phyloP scores from a whole-genome alignment of 1,140 invertebrate species.

The Temnothorax nylanderi region DNA sequence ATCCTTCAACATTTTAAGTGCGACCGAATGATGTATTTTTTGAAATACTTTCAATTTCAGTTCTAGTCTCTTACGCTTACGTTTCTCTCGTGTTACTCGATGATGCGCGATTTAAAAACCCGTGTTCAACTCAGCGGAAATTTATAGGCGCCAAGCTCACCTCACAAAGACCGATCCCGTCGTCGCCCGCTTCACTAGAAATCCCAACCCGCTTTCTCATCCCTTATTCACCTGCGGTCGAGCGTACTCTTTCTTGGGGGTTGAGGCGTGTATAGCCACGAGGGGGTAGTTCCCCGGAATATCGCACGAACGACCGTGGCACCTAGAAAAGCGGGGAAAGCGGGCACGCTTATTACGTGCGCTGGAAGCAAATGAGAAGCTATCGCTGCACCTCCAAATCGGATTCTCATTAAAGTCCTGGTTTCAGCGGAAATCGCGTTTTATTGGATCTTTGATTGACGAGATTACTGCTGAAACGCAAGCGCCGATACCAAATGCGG shows the following conservation, averaged over 20 bases:
- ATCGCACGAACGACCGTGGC: conserved; percentile 47
- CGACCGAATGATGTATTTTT: neutral
- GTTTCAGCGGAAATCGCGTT: conserved; percentile 56
- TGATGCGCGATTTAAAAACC: conserved; percentile 47
- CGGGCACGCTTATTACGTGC: conserved; percentile 69
- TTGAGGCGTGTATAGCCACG: conserved; percentile 41
- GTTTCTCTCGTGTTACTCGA: neutral
- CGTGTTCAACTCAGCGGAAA: conserved; percentile 21
- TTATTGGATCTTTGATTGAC: conserved; percentile 62
- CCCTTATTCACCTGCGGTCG: conserved; percentile 71
- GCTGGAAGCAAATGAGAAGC: conserved; percentile 60
- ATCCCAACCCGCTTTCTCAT: conserved; percentile 62
- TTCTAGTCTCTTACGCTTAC: neutral
- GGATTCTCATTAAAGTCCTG: conserved; percentile 62
- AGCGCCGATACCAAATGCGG: conserved; percentile 41
- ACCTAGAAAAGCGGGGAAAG: conserved; percentile 23
- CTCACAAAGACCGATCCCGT: conserved; percentile 38
- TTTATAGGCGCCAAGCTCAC: conserved; percentile 50
- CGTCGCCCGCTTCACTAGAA: conserved; percentile 35
- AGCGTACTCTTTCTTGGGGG: conserved; percentile 54
- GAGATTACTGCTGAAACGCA: conserved; percentile 49
- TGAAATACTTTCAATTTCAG: neutral
- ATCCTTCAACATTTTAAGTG: neutral
- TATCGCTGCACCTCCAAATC: conserved; percentile 52
- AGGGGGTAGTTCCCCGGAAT: conserved; percentile 51